Conservation (phyloP, 2,888 invertebrate species). For the Lucinisca nassula region DNA sequence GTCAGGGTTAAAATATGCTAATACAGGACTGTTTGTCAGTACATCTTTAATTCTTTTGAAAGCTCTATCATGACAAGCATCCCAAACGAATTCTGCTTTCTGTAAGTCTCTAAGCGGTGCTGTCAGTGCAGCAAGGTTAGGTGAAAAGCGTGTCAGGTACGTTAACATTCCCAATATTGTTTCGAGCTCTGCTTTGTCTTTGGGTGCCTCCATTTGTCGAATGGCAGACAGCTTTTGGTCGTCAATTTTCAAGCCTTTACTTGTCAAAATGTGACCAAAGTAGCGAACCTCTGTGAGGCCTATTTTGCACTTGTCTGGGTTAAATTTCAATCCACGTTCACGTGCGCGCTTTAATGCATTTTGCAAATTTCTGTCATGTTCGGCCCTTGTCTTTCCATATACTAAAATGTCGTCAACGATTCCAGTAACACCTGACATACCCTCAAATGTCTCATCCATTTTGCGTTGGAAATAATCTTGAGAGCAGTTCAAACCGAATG, state of each 20-base stretch:
- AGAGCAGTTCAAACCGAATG: background rate
- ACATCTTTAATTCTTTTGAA: conserved; percentile 26
- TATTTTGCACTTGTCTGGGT: conserved; percentile 52
- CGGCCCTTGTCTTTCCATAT: conserved; percentile 29
- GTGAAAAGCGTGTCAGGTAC: conserved; percentile 32
- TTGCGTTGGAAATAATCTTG: conserved; percentile 13
- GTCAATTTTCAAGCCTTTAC: conserved; percentile 49
- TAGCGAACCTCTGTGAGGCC: conserved; percentile 35
- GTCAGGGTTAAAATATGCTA: conserved; percentile 29
- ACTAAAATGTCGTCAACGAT: conserved; percentile 59
- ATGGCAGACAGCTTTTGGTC: conserved; percentile 51
- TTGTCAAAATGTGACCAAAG: conserved; percentile 57
- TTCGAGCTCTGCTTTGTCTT: background rate
- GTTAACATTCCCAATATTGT: background rate
- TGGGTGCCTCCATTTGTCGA: background rate
- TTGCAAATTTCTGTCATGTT: conserved; percentile 50
- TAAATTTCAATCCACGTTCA: conserved; percentile 33
- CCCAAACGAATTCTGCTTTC: conserved; percentile 26
- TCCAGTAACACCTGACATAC: conserved; percentile 25
- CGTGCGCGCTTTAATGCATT: conserved; percentile 26
- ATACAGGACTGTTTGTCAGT: background rate
- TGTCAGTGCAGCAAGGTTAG: conserved; percentile 50
- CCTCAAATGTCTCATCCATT: conserved; percentile 39
- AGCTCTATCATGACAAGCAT: conserved; percentile 14
- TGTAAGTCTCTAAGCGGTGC: conserved; percentile 15